These are phyloP conservation scores for Capricornis sumatraensis DNA, from an alignment of 2,113 vertebrate species.

Conservation along the genomic window DNA sequence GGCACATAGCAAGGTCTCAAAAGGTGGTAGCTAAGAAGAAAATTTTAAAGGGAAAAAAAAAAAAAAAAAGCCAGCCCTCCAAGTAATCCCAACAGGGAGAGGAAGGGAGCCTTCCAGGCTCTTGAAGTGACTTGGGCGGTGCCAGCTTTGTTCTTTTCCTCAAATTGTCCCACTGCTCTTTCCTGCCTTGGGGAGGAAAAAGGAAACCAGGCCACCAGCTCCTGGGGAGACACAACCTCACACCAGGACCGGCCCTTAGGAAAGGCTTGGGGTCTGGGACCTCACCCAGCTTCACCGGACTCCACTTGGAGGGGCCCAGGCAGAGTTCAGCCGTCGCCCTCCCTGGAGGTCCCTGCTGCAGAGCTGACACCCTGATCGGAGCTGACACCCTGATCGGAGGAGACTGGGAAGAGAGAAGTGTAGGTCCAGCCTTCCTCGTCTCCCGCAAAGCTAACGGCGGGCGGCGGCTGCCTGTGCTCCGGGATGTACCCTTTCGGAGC, in stretches of 20 bases:
- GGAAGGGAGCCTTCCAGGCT: neutral
- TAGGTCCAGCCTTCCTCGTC: neutral
- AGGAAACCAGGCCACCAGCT: neutral
- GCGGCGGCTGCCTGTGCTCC: conserved; percentile 35
- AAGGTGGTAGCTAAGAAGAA: neutral
- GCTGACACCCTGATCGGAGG: conserved; percentile 34
- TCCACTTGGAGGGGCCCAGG: neutral
- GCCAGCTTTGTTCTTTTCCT: conserved; percentile 54
- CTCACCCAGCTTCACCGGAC: conserved; percentile 31
- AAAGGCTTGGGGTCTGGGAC: conserved; percentile 33
- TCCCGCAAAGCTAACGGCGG: neutral
- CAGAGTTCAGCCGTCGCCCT: neutral
- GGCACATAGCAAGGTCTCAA: neutral
- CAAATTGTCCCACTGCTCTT: neutral
- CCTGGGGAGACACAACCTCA: too few species aligned
- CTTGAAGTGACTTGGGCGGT: conserved; percentile 5
- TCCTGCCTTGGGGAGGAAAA: neutral
- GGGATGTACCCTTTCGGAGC: conserved; percentile 44
- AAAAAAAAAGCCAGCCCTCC: neutral
- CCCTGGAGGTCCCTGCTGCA: neutral
- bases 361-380: neutral
- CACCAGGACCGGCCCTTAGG: conserved; percentile 8
- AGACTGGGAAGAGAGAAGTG: conserved; percentile 41
- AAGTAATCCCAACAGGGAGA: neutral
- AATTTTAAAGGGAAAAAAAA: neutral